Evolutionary conservation across 1,140 invertebrate genomes (phyloP), one percentile per base, ranked within the genome.

Genomic region (Aphelinus atriplicis): DNA sequence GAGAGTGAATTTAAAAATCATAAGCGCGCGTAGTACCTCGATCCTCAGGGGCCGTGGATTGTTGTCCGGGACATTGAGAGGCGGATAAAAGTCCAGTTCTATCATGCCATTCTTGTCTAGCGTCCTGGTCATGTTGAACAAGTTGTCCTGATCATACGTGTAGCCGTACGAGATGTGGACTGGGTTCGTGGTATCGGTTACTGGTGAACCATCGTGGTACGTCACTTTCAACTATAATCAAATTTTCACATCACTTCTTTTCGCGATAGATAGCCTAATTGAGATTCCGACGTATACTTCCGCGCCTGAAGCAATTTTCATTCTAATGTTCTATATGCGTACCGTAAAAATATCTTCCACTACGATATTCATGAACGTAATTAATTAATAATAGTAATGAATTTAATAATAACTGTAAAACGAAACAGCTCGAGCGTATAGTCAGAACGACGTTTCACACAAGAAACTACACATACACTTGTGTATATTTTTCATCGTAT

Each of bases 141-240:
- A 92, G 65, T 91, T 88, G 56, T 91, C 81, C 89, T 91, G 84
- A 81, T 93, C 89, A 82, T 92, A 90, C 58, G 92, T 89, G 84
- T 91, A 94, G 57, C 93, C 90, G 85, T 94, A 90, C 64, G 89
- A 89, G 72, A 95, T 83, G 7, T 84, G 89, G 1, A 94, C 89
- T 2, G 92, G 89, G 55, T 93, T 91, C 58, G 88, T 90, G 7
- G 92, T 91, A 68, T 91, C 89, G 67, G 84, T 81, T 1, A 95
- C 87, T 3, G 93, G 93, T 43, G 89, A 89, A 58, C 93, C 93
- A 87, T 96, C 94, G 79, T 95, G 94, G 80, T 93, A 92, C 0
- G 91, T 84, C 0, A 95, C 84, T 89, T 94, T 94, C 5, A 94
- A 85, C 92, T 93, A 79, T 26, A 26, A 26, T 26, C 26, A 26